phyloP scores from a whole-genome alignment of 2,113 vertebrate species.

The Nicator chloris region DNA sequence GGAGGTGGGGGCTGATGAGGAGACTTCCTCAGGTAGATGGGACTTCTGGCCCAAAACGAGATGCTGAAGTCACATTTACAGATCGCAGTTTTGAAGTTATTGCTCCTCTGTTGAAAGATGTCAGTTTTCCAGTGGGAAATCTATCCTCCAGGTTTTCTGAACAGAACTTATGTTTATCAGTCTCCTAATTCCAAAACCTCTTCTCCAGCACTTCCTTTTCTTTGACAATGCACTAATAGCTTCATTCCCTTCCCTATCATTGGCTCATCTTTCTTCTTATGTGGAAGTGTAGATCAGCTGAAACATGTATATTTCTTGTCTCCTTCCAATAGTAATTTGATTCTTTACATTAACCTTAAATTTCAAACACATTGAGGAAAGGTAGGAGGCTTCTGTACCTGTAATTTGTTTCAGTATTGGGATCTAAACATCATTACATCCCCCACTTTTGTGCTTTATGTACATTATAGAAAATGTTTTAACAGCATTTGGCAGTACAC shows the following conservation, averaged over 20 bases:
- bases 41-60: background rate
- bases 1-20: background rate
- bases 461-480: background rate
- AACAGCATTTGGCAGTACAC: background rate
- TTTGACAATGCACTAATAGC: slow-evolving; percentile 23
- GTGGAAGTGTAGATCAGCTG: background rate
- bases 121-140: background rate
- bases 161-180: slow-evolving; percentile 36
- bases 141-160: background rate
- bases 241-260: slow-evolving; percentile 36
- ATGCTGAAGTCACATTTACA: background rate
- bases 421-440: background rate
- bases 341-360: slow-evolving; percentile 16
- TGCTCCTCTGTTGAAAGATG: background rate
- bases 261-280: slow-evolving; percentile 34
- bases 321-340: background rate
- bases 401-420: background rate
- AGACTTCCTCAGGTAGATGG: background rate
- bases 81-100: background rate
- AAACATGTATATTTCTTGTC: slow-evolving; percentile 1
- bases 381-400: background rate
- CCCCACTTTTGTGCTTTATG: background rate
- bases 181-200: slow-evolving; percentile 31
- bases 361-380: background rate
- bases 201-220: slow-evolving; percentile 28